Conservation (phyloP, 2,888 invertebrate species). For the Drosophila neoperkinsi region DNA sequence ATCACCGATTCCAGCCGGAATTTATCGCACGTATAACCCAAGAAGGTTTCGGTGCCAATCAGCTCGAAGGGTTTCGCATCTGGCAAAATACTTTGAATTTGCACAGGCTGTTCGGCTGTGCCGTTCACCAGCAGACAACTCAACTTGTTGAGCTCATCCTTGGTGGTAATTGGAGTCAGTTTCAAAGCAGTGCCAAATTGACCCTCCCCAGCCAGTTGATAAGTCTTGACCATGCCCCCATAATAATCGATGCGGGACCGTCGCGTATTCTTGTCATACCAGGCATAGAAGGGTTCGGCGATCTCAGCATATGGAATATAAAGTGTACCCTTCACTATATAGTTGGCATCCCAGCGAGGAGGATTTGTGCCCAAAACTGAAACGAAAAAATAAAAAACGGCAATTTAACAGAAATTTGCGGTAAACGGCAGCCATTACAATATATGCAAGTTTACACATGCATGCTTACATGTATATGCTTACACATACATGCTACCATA, state of each 20-base stretch:
- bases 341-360: conserved; percentile 90
- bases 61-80: conserved; percentile 91
- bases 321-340: conserved; percentile 91
- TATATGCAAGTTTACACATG: neutral
- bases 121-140: conserved; percentile 95
- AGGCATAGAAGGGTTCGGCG: conserved; percentile 95
- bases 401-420: conserved; percentile 14
- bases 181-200: conserved; percentile 91
- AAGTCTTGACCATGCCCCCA: conserved; percentile 97
- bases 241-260: conserved; percentile 97
- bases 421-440: conserved; percentile 45
- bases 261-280: conserved; percentile 91
- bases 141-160: conserved; percentile 89
- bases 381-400: conserved; percentile 5
- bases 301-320: conserved; percentile 97
- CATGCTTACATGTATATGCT: neutral
- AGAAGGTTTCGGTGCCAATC: conserved; percentile 89
- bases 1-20: conserved; percentile 90
- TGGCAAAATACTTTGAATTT: conserved; percentile 92
- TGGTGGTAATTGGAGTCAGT: conserved; percentile 93
- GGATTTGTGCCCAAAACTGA: conserved; percentile 83
- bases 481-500: neutral
- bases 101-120: conserved; percentile 87
- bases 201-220: conserved; percentile 89
- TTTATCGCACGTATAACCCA: conserved; percentile 90